A percentile compares a stretch with the other conserved stretches of the same genome.
Conservation (phyloP, 2,888 invertebrate species). For the Diaprepes abbreviatus region DNA sequence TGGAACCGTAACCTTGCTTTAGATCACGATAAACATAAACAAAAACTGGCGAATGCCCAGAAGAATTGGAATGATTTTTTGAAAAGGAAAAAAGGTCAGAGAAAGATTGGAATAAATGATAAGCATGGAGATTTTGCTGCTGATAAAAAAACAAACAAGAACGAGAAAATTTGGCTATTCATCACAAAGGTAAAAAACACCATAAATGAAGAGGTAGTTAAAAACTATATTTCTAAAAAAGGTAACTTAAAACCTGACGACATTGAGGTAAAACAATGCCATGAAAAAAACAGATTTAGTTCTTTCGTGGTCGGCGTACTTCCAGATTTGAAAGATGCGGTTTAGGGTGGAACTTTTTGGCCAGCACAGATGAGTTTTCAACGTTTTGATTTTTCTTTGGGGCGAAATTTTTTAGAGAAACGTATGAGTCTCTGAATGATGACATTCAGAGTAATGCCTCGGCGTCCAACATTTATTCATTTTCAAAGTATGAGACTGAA, state of each 20-base stretch:
- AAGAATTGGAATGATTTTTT: constrained; percentile 2
- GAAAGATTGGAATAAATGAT: not conserved
- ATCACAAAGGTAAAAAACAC: constrained; percentile 1
- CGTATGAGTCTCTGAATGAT: too few relatives aligned
- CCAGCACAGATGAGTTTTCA: not conserved
- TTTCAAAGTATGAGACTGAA: too few relatives aligned
- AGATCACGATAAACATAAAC: not conserved
- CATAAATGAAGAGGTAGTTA: not conserved
- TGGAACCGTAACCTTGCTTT: not conserved
- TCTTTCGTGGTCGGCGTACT: not conserved
- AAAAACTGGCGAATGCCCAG: not conserved
- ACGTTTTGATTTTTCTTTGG: not conserved
- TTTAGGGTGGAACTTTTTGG: constrained; percentile 5
- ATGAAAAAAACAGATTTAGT: not conserved
- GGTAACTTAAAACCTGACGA: not conserved
- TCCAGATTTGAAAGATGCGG: not conserved
- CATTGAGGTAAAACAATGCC: not conserved
- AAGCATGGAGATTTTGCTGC: not conserved
- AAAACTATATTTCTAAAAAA: not conserved
- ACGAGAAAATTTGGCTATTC: constrained; percentile 2
- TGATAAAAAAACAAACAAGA: not conserved
- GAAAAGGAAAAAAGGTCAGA: constrained; percentile 1
- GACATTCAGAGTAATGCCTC: too few relatives aligned
- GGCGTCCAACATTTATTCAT: too few relatives aligned
- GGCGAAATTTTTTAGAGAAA: constrained; percentile 21